phyloP scores from a whole-genome alignment of 2,113 vertebrate genomes.

The Apodemus speciosus region DNA sequence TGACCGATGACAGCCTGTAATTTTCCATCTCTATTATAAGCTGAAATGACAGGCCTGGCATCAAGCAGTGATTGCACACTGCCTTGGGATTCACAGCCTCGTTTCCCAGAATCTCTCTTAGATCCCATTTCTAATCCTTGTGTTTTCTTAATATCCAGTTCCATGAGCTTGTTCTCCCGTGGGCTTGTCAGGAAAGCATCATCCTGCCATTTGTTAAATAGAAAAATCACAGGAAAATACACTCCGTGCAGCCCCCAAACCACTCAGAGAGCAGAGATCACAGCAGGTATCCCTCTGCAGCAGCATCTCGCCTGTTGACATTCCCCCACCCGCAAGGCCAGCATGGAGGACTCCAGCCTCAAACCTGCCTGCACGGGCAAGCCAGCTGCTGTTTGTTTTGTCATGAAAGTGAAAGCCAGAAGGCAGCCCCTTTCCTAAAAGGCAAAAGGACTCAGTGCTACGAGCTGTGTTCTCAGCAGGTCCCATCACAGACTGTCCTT shows the following conservation, averaged over 20 bases:
- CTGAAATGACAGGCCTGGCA: conserved; percentile 49
- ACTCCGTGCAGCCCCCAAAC: neutral
- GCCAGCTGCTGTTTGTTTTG: neutral
- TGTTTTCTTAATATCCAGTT: neutral
- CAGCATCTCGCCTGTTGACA: neutral
- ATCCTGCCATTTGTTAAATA: conserved; percentile 21
- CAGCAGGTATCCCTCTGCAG: neutral
- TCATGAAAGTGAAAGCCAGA: neutral
- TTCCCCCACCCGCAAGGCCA: neutral
- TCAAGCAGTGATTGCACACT: neutral
- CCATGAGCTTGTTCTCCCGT: neutral
- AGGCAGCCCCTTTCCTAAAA: neutral
- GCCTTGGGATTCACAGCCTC: neutral
- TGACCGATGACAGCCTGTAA: conserved; percentile 51
- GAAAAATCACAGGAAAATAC: conserved; percentile 31
- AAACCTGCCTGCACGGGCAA: neutral
- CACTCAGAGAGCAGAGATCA: neutral
- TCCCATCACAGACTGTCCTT: too few species aligned
- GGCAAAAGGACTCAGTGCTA: neutral
- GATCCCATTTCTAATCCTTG: neutral
- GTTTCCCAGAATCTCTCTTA: neutral
- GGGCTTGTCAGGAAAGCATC: neutral
- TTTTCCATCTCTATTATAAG: conserved; percentile 56
- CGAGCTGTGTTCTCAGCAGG: neutral
- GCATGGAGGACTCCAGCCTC: neutral